These are phyloP conservation scores for Sebastes diaconus DNA, from an alignment of 2,797 vertebrate species.

Conservation along the genomic window DNA sequence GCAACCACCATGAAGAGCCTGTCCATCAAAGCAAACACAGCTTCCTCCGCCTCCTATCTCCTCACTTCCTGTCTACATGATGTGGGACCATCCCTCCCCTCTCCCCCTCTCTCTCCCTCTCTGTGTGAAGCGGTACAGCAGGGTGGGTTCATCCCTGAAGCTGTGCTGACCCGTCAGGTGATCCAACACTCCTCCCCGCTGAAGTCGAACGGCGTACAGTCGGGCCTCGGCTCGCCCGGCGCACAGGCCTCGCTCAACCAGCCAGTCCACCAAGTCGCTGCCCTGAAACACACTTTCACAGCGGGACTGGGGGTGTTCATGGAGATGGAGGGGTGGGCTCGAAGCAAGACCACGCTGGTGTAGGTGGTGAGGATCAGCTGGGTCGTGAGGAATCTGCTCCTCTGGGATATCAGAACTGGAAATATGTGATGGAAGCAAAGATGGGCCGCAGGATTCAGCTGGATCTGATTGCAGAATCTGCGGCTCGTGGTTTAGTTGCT, in stretches of 20 bases:
- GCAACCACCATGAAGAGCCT: not conserved
- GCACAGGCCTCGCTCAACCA: constrained; percentile 85
- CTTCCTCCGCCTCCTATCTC: not conserved
- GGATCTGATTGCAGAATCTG: constrained; percentile 3
- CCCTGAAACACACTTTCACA: constrained; percentile 75
- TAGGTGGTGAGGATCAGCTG: not conserved
- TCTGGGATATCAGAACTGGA: not conserved
- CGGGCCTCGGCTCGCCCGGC: constrained; percentile 83
- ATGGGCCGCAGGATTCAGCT: not conserved
- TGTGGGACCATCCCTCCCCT: not conserved
- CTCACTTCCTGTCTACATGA: not conserved
- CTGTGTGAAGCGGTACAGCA: constrained; percentile 82
- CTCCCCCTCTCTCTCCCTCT: not conserved
- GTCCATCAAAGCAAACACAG: not conserved
- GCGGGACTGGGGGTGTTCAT: not conserved
- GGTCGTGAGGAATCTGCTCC: not conserved
- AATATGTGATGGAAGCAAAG: not conserved
- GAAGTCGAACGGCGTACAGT: constrained; percentile 83
- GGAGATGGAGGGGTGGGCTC: not conserved
- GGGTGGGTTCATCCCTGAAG: constrained; percentile 82
- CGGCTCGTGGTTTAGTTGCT: not conserved
- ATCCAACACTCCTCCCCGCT: constrained; percentile 83
- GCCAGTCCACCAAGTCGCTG: constrained; percentile 89
- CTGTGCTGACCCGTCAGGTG: constrained; percentile 79
- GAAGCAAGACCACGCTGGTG: constrained; percentile 9